Evolutionary conservation across 2,113 vertebrate species (phyloP).

Genomic region (Campylorhamphus procurvoides): DNA sequence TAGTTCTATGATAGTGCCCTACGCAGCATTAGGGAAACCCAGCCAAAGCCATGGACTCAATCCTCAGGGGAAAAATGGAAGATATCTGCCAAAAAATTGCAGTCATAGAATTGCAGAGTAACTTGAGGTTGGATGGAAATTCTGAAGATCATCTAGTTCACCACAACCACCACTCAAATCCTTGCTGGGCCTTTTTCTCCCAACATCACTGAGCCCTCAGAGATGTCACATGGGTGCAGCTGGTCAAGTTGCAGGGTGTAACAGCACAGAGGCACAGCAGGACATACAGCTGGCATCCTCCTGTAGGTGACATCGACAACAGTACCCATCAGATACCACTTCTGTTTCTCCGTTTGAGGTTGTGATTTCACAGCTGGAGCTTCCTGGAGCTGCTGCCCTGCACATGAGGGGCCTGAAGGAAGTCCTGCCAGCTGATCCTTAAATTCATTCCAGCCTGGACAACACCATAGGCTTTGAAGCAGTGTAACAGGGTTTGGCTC

Average conservation of each 20-base stretch:
- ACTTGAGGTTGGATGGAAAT: neutral
- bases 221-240: neutral
- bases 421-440: neutral
- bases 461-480: neutral
- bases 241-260: neutral
- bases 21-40: neutral
- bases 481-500: neutral
- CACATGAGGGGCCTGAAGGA: neutral
- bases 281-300: neutral
- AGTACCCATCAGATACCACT: neutral
- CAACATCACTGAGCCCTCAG: neutral
- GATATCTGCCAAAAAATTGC: neutral
- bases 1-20: neutral
- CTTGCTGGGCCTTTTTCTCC: neutral
- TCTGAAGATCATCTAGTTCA: neutral
- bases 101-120: neutral
- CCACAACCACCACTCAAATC: neutral
- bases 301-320: neutral
- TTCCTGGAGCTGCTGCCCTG: neutral
- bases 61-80: neutral
- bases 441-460: neutral
- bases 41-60: neutral
- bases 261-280: neutral
- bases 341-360: neutral
- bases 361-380: neutral